phyloP scores from a whole-genome alignment of 2,113 vertebrate species.

The Gobius niger region DNA sequence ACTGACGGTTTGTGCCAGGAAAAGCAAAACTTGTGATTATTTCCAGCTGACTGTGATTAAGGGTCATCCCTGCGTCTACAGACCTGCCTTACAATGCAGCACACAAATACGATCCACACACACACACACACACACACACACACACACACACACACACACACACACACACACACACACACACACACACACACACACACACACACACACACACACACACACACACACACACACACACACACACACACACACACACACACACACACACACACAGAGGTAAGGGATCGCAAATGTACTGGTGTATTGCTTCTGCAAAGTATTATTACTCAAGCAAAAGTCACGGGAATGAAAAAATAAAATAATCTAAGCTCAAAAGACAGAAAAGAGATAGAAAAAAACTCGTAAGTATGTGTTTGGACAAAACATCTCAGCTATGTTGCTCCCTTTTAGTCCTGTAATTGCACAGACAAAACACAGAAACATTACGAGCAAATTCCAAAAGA shows the following conservation, averaged over 20 bases:
- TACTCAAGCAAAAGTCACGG: too few species aligned
- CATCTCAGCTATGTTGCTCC: too few species aligned
- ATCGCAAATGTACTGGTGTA: too few species aligned
- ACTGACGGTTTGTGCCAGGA: conserved; percentile 60
- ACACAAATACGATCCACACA: background rate
- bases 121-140: background rate
- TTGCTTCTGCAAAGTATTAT: too few species aligned
- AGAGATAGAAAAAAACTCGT: too few species aligned
- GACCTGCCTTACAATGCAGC: conserved; percentile 66
- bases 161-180: background rate
- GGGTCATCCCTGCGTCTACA: conserved; percentile 65
- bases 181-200: background rate
- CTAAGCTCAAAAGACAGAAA: too few species aligned
- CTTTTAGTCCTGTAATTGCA: too few species aligned
- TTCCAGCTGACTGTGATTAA: conserved; percentile 78
- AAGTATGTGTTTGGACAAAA: too few species aligned
- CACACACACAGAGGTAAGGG: background rate
- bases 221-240: conserved; percentile 12
- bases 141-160: background rate
- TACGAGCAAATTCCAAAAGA: too few species aligned
- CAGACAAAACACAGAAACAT: too few species aligned
- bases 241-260: conserved; percentile 10
- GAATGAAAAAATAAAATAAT: too few species aligned
- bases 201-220: conserved; percentile 11
- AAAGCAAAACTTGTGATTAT: conserved; percentile 76